These are phyloP conservation scores for Schizothorax lantsangensis DNA, from an alignment of 2,797 vertebrate species.

Conservation along the genomic window DNA sequence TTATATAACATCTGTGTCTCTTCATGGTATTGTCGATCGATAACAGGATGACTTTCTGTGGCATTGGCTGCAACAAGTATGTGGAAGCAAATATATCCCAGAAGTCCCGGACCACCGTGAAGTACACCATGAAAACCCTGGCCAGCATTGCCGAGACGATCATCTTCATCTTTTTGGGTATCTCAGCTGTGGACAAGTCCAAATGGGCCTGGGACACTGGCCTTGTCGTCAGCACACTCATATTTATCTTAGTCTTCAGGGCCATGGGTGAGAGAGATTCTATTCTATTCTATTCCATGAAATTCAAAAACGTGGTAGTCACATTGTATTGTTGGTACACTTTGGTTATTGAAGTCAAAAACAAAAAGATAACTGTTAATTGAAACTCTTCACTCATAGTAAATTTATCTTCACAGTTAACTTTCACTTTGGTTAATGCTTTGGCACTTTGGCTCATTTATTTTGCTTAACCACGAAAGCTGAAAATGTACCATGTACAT, in stretches of 20 bases:
- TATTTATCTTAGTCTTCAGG: slow-evolving; percentile 94
- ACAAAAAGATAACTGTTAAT: background rate
- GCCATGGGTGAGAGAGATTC: slow-evolving; percentile 78
- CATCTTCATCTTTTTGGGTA: slow-evolving; percentile 97
- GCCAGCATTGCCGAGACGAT: slow-evolving; percentile 95
- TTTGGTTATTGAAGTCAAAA: background rate
- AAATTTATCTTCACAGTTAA: background rate
- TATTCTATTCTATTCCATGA: background rate
- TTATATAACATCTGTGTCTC: background rate
- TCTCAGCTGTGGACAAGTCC: slow-evolving; percentile 93
- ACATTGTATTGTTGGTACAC: too few relatives aligned
- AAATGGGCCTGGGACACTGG: slow-evolving; percentile 97
- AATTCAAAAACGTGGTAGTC: background rate
- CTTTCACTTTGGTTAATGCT: background rate
- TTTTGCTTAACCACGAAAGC: background rate
- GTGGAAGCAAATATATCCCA: slow-evolving; percentile 98
- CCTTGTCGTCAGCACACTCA: slow-evolving; percentile 90
- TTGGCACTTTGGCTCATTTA: background rate
- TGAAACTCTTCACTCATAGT: background rate
- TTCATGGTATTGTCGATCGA: background rate
- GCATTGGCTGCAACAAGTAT: slow-evolving; percentile 94
- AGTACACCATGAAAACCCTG: slow-evolving; percentile 97
- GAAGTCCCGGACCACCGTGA: slow-evolving; percentile 94
- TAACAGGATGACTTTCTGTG: slow-evolving; percentile 92
- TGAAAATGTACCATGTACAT: background rate